Evolutionary conservation across 2,113 vertebrate genomes (phyloP), one percentile per base, ranked within the genome.

Genomic region (Eptatretus burgeri): DNA sequence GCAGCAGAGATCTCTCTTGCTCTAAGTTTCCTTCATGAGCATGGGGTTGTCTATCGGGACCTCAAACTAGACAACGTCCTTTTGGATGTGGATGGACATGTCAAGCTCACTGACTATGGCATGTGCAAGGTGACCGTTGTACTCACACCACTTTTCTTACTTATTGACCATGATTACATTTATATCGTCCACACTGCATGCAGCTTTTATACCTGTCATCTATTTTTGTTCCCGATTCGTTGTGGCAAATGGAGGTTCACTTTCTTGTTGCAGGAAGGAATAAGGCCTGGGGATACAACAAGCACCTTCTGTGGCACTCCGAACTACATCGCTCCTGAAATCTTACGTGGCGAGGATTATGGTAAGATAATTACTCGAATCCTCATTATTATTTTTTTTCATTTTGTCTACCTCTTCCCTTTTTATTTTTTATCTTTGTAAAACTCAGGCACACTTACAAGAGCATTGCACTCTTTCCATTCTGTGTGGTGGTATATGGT

Each of bases 31-130:
- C 76, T 98, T n/a, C 91, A 98, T 5, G 91, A 98, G 72, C 77
- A 86, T 68, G 91, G 89, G 49, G 95, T 98, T 64, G 89, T 98
- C 73, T 98, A 98, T 72, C 77, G 91, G 64, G 91, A 98, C 68
- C 76, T 98, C 69, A 98, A 98, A 71, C 75, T 98, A 70, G 91
- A 98, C 78, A 98, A 98, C n/a, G 91, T 98, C 18, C 83, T 98
- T 13, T 66, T 95, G 66, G 91, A 95, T 52, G 81, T 89, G 1
- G 86, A 95, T 1, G 91, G 91, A 70, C 91, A 98, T 70, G 89
- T 95, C 76, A 98, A 98, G 63, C 71, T 98, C 66, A 98, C 91
- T 2, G 91, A 98, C 74, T 98, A 98, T 1, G 91, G 91, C 79
- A 98, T 98, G 91, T 98, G 91, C 81, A 98, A 98, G 81, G 91